Evolutionary conservation across 2,113 vertebrate species (phyloP).

Genomic region (Urocolius indicus): DNA sequence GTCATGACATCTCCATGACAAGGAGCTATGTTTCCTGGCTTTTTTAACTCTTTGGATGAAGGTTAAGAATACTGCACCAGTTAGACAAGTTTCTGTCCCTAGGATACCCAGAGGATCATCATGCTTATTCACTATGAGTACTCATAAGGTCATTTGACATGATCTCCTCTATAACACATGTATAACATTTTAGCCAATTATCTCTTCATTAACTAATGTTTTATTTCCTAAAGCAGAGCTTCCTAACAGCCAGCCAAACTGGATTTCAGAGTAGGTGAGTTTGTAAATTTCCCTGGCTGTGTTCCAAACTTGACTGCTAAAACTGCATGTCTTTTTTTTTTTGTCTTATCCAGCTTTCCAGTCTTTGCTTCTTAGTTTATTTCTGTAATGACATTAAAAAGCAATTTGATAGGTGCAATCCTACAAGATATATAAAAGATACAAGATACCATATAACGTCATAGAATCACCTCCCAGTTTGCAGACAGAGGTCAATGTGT

Average conservation of each 20-base stretch:
- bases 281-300: background rate
- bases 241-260: background rate
- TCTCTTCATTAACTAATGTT: background rate
- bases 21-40: background rate
- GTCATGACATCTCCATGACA: background rate
- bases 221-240: background rate
- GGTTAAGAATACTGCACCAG: background rate
- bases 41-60: background rate
- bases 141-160: background rate
- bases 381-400: background rate
- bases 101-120: background rate
- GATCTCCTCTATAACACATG: background rate
- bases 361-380: background rate
- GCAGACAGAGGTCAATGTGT: background rate
- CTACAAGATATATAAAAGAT: background rate
- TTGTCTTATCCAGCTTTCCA: background rate
- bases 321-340: background rate
- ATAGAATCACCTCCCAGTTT: background rate
- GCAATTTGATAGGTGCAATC: background rate
- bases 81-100: background rate
- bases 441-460: background rate
- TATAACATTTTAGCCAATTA: background rate
- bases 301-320: background rate
- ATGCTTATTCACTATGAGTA: background rate
- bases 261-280: background rate